Evolutionary conservation across 2,797 vertebrate species (phyloP).

Genomic region (Artibeus lituratus): DNA sequence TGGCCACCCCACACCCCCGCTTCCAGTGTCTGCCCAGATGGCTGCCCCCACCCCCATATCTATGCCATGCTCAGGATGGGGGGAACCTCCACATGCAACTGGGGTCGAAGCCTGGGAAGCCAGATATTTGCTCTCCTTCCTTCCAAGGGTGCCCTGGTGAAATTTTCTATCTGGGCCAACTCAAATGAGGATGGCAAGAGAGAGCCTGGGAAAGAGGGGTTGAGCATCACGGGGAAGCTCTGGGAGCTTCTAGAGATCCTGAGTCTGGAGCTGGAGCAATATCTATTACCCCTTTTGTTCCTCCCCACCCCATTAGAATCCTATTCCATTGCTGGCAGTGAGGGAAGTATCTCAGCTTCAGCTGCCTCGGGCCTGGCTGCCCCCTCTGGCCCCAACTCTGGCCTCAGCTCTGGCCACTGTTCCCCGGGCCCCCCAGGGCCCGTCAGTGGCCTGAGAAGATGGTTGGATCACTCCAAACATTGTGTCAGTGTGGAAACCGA

Average conservation of each 20-base stretch:
- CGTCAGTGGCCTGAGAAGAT: conserved; percentile 92
- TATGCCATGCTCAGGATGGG: conserved; percentile 37
- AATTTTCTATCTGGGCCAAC: conserved; percentile 14
- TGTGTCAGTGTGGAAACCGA: conserved; percentile 89
- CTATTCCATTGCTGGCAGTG: conserved; percentile 92
- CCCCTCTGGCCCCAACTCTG: conserved; percentile 84
- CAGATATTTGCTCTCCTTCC: neutral
- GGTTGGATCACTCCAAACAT: conserved; percentile 87
- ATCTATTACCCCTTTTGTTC: neutral
- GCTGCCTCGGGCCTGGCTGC: conserved; percentile 87
- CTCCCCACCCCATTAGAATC: conserved; percentile 84
- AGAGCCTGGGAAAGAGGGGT: neutral
- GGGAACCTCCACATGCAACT: conserved; percentile 26
- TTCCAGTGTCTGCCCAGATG: conserved; percentile 57
- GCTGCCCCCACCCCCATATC: conserved; percentile 55
- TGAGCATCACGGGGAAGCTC: neutral
- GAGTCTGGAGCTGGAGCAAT: neutral
- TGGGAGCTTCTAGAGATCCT: neutral
- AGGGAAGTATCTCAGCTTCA: conserved; percentile 92
- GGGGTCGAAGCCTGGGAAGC: neutral
- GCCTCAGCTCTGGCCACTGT: conserved; percentile 89
- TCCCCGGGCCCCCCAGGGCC: conserved; percentile 90
- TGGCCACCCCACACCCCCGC: conserved; percentile 38
- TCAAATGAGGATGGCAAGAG: neutral
- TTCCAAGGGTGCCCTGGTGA: neutral